Evolutionary conservation across 2,113 vertebrate species (phyloP).

Genomic region (Carassius gibelio): DNA sequence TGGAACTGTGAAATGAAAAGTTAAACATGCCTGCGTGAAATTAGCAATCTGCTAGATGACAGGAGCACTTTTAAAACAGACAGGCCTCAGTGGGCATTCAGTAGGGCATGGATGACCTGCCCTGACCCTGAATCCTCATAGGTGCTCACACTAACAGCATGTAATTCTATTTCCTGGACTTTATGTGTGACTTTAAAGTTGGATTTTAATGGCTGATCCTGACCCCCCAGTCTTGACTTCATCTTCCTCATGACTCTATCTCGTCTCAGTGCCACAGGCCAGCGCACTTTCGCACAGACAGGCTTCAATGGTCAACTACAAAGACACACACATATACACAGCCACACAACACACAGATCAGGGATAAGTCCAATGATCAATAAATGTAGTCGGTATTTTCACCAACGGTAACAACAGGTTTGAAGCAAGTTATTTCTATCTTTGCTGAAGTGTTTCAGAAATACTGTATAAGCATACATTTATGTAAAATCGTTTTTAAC

Average conservation of each 20-base stretch:
- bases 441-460: no score
- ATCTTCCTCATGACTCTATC: constrained; percentile 11
- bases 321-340: neutral
- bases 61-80: constrained; percentile 23
- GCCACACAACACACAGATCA: neutral
- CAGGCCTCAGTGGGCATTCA: constrained; percentile 22
- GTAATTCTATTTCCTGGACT: constrained; percentile 53
- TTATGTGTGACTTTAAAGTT: constrained; percentile 27
- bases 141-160: constrained; percentile 11
- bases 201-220: constrained; percentile 39
- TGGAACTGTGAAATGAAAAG: neutral
- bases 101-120: constrained; percentile 32
- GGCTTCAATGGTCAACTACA: constrained; percentile 34
- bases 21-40: neutral
- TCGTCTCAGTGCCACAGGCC: constrained; percentile 9
- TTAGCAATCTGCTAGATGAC: neutral
- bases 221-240: constrained; percentile 13
- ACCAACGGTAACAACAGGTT: no score
- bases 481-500: neutral
- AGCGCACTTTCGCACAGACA: constrained; percentile 1
- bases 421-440: no score
- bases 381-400: neutral
- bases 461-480: neutral
- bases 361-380: neutral
- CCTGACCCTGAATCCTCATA: constrained; percentile 23